A percentile compares a stretch with the other conserved stretches of the same genome.
Evolutionary conservation across 2,113 vertebrate species (phyloP).

Genomic region (Cynoglossus semilaevis): DNA sequence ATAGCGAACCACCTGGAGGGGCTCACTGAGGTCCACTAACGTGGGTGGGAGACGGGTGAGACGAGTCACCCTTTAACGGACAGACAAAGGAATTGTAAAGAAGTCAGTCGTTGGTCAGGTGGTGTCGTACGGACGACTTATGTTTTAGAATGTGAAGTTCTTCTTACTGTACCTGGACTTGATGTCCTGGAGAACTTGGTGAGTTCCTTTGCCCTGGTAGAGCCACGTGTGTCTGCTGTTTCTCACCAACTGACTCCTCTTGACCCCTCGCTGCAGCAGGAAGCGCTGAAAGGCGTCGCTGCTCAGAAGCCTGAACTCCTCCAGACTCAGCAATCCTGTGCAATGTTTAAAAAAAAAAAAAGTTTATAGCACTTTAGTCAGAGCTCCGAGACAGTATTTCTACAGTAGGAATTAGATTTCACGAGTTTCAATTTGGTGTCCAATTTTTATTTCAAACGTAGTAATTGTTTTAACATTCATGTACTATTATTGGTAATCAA

Average conservation of each 20-base stretch:
- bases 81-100: background rate
- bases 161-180: conserved; percentile 80
- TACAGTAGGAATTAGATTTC: too few species aligned
- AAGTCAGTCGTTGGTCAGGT: background rate
- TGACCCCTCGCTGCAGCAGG: conserved; percentile 84
- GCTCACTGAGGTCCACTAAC: conserved; percentile 93
- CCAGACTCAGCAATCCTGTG: conserved; percentile 87
- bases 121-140: too few species aligned
- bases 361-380: background rate
- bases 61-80: conserved; percentile 82
- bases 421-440: too few species aligned
- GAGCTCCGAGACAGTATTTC: too few species aligned
- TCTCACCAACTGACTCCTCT: conserved; percentile 90
- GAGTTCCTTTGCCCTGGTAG: conserved; percentile 93
- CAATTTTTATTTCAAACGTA: too few species aligned
- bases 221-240: conserved; percentile 98
- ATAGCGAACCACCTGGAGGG: conserved; percentile 92
- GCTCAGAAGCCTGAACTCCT: conserved; percentile 90
- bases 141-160: too few species aligned
- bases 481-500: too few species aligned
- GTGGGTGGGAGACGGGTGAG: conserved; percentile 87
- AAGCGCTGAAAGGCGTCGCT: conserved; percentile 92
- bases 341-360: background rate
- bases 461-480: too few species aligned
- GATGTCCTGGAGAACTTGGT: conserved; percentile 89